Percentiles rank a stretch among this genome's conserved stretches.
These are phyloP conservation scores for Drosophila neutralis DNA, from an alignment of 2,888 invertebrate genomes.

Conservation along the genomic window DNA sequence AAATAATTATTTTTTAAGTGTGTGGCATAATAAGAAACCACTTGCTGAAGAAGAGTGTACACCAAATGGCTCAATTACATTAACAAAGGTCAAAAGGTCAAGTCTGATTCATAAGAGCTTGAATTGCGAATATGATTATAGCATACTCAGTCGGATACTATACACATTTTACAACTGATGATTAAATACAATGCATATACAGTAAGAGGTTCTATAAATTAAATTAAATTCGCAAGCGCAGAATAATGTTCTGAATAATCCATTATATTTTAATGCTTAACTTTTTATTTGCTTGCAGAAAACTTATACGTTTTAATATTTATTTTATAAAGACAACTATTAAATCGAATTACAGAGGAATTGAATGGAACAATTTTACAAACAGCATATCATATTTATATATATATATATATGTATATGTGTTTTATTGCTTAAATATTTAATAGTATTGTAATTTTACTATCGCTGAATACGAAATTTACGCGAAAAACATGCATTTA, in stretches of 20 bases:
- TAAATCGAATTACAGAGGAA: too few relatives aligned
- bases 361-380: not conserved
- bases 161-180: not conserved
- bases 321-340: too few relatives aligned
- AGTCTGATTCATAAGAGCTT: not conserved
- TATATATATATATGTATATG: too few relatives aligned
- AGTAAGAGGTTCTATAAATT: too few relatives aligned
- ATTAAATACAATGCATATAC: too few relatives aligned
- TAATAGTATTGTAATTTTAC: not conserved
- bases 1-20: constrained; percentile 67
- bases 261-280: too few relatives aligned
- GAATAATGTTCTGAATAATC: too few relatives aligned
- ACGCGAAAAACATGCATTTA: not conserved
- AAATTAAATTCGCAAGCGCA: not conserved
- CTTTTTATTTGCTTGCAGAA: too few relatives aligned
- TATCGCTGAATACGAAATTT: not conserved
- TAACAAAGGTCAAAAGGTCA: constrained; percentile 48
- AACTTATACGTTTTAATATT: too few relatives aligned
- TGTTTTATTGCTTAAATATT: not conserved
- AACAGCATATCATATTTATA: not conserved
- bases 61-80: constrained; percentile 28
- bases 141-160: not conserved
- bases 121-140: not conserved
- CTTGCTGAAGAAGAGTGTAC: constrained; percentile 3
- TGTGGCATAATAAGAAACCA: constrained; percentile 21